These are phyloP conservation scores for Allacma fusca DNA, from an alignment of 2,888 invertebrate species.

Conservation along the genomic window DNA sequence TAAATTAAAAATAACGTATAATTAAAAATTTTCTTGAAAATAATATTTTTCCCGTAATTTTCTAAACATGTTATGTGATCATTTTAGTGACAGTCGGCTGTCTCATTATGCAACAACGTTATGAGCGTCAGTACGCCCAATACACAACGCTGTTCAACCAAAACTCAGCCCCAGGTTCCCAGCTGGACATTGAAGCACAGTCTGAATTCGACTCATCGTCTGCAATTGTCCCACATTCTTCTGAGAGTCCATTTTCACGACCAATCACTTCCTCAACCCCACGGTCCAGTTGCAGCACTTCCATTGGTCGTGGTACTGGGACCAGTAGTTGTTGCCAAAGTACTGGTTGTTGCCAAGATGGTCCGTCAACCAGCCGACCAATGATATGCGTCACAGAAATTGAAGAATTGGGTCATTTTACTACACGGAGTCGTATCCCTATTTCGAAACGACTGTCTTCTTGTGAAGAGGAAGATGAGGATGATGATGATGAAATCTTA, in stretches of 20 bases:
- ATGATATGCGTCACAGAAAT: slow-evolving; percentile 54
- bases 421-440: not conserved
- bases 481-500: slow-evolving; percentile 67
- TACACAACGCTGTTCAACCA: slow-evolving; percentile 64
- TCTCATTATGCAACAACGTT: slow-evolving; percentile 82
- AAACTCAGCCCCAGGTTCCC: not conserved
- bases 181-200: slow-evolving; percentile 36
- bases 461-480: slow-evolving; percentile 66
- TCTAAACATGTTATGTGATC: too few relatives aligned
- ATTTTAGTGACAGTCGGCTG: slow-evolving; percentile 80
- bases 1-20: too few relatives aligned
- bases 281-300: not conserved
- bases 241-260: too few relatives aligned
- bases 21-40: too few relatives aligned
- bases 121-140: slow-evolving; percentile 75
- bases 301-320: slow-evolving; percentile 30
- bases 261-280: not conserved
- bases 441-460: slow-evolving; percentile 8
- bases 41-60: too few relatives aligned
- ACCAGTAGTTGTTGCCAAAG: slow-evolving; percentile 46
- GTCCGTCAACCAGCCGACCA: slow-evolving; percentile 37
- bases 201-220: not conserved
- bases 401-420: slow-evolving; percentile 55
- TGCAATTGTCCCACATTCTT: not conserved
- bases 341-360: slow-evolving; percentile 34